Evolutionary conservation across 2,797 vertebrate species (phyloP).

Genomic region (Oreochromis grahami): DNA sequence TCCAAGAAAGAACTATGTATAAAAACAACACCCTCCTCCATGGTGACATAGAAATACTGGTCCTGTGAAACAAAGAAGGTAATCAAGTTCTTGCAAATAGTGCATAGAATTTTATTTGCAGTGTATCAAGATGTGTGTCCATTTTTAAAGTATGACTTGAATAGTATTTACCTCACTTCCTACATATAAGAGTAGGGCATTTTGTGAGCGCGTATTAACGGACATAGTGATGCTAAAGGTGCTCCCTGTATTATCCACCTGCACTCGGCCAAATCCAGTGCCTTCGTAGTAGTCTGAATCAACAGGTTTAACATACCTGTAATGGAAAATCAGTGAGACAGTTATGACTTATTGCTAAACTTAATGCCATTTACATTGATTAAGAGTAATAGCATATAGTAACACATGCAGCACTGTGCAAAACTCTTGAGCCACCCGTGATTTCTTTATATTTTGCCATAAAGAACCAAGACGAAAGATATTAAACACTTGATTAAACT

Average conservation of each 20-base stretch:
- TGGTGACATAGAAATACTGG: constrained; percentile 56
- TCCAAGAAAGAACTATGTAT: constrained; percentile 18
- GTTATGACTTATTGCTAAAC: neutral
- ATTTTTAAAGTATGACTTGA: neutral
- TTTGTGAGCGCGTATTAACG: constrained; percentile 44
- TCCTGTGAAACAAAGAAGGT: constrained; percentile 39
- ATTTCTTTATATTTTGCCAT: neutral
- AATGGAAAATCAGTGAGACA: neutral
- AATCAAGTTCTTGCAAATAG: neutral
- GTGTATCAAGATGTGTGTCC: neutral
- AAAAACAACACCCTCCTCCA: constrained; percentile 58
- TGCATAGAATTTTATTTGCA: neutral
- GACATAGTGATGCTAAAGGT: accelerated
- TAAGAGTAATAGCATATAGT: neutral
- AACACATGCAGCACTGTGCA: neutral
- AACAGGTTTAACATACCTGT: constrained; percentile 44
- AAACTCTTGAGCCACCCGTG: neutral
- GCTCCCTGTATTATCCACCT: accelerated
- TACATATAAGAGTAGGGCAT: constrained; percentile 65
- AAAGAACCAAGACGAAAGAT: neutral
- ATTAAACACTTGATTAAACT: neutral
- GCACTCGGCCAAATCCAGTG: constrained; percentile 64
- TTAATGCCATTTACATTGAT: neutral
- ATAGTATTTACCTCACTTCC: constrained; percentile 54
- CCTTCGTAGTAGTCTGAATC: constrained; percentile 62